Conservation (phyloP, 2,113 vertebrate species). For the Barbus barbus region DNA sequence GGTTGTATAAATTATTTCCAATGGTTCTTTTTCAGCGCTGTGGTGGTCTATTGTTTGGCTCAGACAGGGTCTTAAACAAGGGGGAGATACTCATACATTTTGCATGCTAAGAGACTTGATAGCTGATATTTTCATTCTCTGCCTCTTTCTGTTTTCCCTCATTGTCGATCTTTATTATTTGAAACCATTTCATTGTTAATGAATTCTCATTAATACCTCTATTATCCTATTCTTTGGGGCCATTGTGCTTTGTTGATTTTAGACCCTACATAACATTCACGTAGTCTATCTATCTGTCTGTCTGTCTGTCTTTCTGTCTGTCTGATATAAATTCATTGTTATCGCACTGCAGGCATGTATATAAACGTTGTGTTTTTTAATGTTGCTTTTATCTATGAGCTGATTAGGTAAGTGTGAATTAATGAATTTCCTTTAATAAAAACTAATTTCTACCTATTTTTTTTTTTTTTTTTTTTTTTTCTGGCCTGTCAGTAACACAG, state of each 20-base stretch:
- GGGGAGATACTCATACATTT: conserved; percentile 27
- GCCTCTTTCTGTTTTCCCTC: not conserved
- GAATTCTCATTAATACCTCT: conserved; percentile 33
- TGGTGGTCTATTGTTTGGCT: conserved; percentile 22
- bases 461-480: no score
- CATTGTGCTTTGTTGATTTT: no score
- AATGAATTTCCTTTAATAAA: not conserved
- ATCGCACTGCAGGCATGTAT: not conserved
- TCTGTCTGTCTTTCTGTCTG: no score
- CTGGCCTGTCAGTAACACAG: no score
- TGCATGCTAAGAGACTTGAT: conserved; percentile 32
- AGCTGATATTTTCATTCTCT: conserved; percentile 13
- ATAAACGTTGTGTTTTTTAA: not conserved
- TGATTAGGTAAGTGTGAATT: not conserved
- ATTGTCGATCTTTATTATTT: not conserved
- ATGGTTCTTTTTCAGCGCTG: not conserved
- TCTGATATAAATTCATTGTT: not conserved
- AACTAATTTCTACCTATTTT: not conserved
- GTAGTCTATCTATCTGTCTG: no score
- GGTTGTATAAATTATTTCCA: conserved; percentile 16
- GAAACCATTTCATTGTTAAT: conserved; percentile 8
- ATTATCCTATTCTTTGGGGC: no score
- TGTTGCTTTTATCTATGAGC: not conserved
- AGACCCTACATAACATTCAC: no score
- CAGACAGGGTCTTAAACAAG: not conserved